Conservation (phyloP, 1,140 invertebrate species). For the Drosophila lini region DNA sequence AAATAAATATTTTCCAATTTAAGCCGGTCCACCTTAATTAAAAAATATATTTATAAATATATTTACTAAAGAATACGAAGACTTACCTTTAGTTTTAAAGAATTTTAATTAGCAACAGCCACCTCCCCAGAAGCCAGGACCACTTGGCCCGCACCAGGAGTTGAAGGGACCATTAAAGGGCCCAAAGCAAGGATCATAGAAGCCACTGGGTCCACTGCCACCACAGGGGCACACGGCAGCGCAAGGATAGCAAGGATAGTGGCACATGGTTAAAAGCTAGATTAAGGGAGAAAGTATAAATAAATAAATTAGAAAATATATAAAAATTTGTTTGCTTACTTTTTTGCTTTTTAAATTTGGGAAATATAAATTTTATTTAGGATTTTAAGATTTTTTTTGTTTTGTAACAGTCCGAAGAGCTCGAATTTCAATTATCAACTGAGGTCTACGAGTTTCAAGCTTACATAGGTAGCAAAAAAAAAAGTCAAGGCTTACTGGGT, state of each 20-base stretch:
- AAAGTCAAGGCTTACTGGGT: slow-evolving; percentile 8
- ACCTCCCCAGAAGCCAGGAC: slow-evolving; percentile 49
- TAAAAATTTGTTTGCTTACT: background rate
- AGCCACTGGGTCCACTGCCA: slow-evolving; percentile 45
- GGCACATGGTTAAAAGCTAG: slow-evolving; percentile 34
- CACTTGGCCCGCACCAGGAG: slow-evolving; percentile 38
- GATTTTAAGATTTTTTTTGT: background rate
- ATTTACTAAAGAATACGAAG: no score
- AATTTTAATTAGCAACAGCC: slow-evolving; percentile 20
- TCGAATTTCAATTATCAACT: slow-evolving; percentile 24
- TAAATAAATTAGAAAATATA: background rate
- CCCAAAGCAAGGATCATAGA: slow-evolving; percentile 54
- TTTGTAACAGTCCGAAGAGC: slow-evolving; percentile 31
- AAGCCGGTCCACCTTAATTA: background rate
- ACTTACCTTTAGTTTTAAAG: background rate
- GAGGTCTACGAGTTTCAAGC: background rate
- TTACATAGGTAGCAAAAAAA: background rate
- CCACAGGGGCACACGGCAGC: slow-evolving; percentile 54
- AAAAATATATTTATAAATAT: background rate
- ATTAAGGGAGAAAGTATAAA: background rate
- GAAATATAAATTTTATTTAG: background rate
- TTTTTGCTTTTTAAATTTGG: slow-evolving; percentile 3
- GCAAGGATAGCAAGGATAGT: slow-evolving; percentile 50
- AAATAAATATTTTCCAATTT: background rate
- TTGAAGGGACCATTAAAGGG: slow-evolving; percentile 55